Base-by-base conservation (phyloP, 2,113 vertebrate genomes). In the Dendropsophus ebraccatus region DNA sequence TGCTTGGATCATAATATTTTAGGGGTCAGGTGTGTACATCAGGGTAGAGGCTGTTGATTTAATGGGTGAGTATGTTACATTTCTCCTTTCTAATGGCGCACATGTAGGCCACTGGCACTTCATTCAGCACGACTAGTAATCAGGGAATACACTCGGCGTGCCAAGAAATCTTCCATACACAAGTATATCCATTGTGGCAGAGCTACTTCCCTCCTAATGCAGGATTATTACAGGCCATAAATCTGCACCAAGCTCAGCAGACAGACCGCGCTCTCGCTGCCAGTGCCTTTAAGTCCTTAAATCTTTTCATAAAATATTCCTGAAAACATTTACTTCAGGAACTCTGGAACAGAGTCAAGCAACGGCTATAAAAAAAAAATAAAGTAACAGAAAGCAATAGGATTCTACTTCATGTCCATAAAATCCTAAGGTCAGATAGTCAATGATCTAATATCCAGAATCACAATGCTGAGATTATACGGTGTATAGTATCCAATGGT, bases 161-260 rank as follows among this genome's bases (percentile, higher is more conserved):
- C 84, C 69, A 60, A 35, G 67, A 74, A 81, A 81, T 73, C 76
- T 49, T 72, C 83, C 14, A 28, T 74, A 28, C 76, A 86, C 85
- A 87, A 87, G 67, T 80, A 73, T 74, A 74, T 73, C 78, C 85
- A 87, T 81, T 87, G 78, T 87, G 85, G 65, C 67, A 74, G 37
- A 49, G 78, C 67, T 70, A 81, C 77, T 87, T 81, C 77, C 85
- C 78, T 81, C 65, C 67, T 87, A 60, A 81, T 87, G 54, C 19
- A 54, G 37, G 78, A 81, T 73, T 87, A 81, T 87, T 81, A 62
- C 78, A 81, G 85, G 52, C 78, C 41, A 81, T 87, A 87, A 87
- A 87, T 87, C 85, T 81, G 72, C 77, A 58, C 28, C 67, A 14
- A 74, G 28, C 84, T 58, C 65, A 81, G 81, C 84, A 37, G 49